Evolutionary conservation across 2,888 invertebrate species (phyloP), one percentile per base, ranked within the genome.

Genomic region (Trissoscelio sp.): DNA sequence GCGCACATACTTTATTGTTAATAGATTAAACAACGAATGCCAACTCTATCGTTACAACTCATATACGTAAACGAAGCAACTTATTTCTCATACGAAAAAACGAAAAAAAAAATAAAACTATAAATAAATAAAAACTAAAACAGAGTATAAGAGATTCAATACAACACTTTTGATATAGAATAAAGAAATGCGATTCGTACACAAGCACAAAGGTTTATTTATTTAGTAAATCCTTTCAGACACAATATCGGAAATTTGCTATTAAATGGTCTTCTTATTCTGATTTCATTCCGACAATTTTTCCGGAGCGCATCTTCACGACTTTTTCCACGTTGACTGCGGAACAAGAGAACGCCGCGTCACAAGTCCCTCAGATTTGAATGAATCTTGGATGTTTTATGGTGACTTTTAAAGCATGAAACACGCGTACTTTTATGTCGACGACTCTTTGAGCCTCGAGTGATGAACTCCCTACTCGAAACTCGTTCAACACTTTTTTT

Each of bases 391-490:
- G 79, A 67, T 79, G 75, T 79, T 79, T 82, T 82, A 77, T 69
- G 69, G 77, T 74, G 78, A 74, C 78, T 82, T 81, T 81, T 73
- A 79, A 82, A 82, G 72, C 66, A 75, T 72, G 75, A 79, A 82
- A 82, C 78, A 78, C 70, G 82, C 82, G 75, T 79, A 82, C 82
- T 75, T 82, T 82, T 77, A 75, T 75, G 75, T 79, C 72, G 75
- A 79, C 82, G 67, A 67, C 58, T 82, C 82, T 79, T 82, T 79
- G 75, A 82, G 77, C 72, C 74, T 57, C 79, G 75, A 77, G 79
- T 82, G 79, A 79, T 79, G 79, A 82, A 82, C 75, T 82, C 74
- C 82, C 82, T 62, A 79, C 79, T 79, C 75, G 79, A 79, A 79
- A 79, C 79, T 79, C 79, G 79, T 79, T 82, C 78, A 82, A 78